Conservation (phyloP, 1,140 invertebrate genomes). For the Zaprionus vittiger region DNA sequence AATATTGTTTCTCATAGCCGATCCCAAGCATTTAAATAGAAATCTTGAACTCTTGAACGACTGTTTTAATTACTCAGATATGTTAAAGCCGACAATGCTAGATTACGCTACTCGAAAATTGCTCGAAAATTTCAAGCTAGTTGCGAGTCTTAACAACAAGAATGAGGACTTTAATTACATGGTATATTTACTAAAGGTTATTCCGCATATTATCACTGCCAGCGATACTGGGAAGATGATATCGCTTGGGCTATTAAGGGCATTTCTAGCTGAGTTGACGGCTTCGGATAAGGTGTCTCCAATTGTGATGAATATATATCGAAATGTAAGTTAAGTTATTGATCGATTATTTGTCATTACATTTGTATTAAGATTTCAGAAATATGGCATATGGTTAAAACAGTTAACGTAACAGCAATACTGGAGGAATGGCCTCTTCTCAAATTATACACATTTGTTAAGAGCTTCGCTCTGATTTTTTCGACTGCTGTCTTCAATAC, state of each 20-base stretch:
- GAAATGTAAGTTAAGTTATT: conserved; percentile 46
- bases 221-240: conserved; percentile 70
- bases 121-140: conserved; percentile 31
- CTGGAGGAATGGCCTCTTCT: conserved; percentile 46
- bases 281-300: neutral
- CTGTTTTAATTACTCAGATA: conserved; percentile 62
- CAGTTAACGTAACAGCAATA: conserved; percentile 36
- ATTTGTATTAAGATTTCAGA: conserved; percentile 46
- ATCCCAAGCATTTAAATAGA: conserved; percentile 5
- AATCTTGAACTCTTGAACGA: conserved; percentile 53
- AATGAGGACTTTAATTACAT: conserved; percentile 42
- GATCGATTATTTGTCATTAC: neutral
- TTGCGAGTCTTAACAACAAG: conserved; percentile 23
- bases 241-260: conserved; percentile 48
- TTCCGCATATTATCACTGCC: conserved; percentile 58
- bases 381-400: conserved; percentile 56
- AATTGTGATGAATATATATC: conserved; percentile 58
- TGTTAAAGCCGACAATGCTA: conserved; percentile 66
- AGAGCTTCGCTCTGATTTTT: conserved; percentile 51
- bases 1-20: conserved; percentile 33
- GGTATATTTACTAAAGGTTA: conserved; percentile 36
- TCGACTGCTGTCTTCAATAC: conserved; percentile 43
- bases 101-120: conserved; percentile 54
- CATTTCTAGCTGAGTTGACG: conserved; percentile 40
- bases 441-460: conserved; percentile 46